Base-by-base conservation (phyloP, 2,113 vertebrate species). In the Barnardius zonarius region DNA sequence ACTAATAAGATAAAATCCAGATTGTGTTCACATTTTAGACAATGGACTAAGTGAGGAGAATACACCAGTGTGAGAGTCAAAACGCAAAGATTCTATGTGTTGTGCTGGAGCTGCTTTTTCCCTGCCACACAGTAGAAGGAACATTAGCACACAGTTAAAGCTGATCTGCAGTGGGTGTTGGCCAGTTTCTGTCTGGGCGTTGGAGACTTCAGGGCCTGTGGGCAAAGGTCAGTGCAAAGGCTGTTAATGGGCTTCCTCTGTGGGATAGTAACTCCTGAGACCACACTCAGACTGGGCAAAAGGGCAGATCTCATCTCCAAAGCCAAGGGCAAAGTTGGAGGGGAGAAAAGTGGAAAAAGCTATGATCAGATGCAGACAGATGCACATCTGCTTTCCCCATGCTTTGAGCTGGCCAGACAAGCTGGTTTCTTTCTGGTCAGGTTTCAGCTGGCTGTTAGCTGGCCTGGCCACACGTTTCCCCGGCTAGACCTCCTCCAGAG, bases 51-150 rank as follows among this genome's bases (percentile, higher is more conserved):
- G 22, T 11, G 31, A 83, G 52, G 66, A 64, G 39, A 35, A 33
- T 9, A 44, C 2, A 0, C 19, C 30, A 17, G 7, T 9, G 13
- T 76, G 49, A 43, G 16, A 22, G 33, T 68, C 17, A 33, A 77
- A 61, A 18, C 25, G 39, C 69, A 55, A 37, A 16, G 2, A 48
- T 62, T 24, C 22, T 5, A 23, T 37, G 19, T 48, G 13, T 62
- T 89, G 52, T 81, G 14, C 35, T 84, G 66, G 17, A 78, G 13
- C 25, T 44, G 31, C 35, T 59, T 61, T 89, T 68, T 18, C 62
- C 1, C 0, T 18, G 37, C 27, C 39, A 30, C 0, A 0, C 4
- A 35, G 33, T 6, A 55, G 48, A 24, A 54, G 31, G 74, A 64
- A 27, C 2, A 0, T 13, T 39, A 41, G 28, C 55, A 55, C 27